Evolutionary conservation across 2,888 invertebrate species (phyloP).

Genomic region (Cordilura impudica): DNA sequence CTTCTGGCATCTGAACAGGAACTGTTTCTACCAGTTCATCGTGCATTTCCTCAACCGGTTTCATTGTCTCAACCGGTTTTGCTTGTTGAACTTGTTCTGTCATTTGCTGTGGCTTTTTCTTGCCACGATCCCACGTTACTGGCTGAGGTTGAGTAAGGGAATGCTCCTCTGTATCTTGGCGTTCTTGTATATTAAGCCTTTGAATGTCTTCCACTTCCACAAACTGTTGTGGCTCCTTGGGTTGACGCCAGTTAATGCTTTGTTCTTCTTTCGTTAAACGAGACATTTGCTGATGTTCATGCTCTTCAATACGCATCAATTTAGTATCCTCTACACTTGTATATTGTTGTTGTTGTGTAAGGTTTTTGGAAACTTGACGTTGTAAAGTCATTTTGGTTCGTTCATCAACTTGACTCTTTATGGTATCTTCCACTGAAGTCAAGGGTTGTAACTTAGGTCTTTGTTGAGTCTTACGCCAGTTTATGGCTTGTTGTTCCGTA

Average conservation of each 20-base stretch:
- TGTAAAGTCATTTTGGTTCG: conserved; percentile 65
- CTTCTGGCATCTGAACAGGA: conserved; percentile 59
- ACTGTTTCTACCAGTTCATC: conserved; percentile 70
- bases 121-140: conserved; percentile 76
- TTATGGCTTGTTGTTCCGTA: conserved; percentile 72
- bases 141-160: conserved; percentile 72
- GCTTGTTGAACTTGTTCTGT: conserved; percentile 48
- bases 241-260: conserved; percentile 74
- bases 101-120: conserved; percentile 69
- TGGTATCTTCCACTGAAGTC: conserved; percentile 70
- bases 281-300: conserved; percentile 67
- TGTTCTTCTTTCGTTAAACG: conserved; percentile 67
- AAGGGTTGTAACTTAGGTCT: conserved; percentile 69
- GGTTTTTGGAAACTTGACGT: conserved; percentile 71
- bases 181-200: conserved; percentile 68
- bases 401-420: conserved; percentile 64
- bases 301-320: conserved; percentile 70
- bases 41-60: conserved; percentile 69
- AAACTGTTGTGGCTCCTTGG: conserved; percentile 70
- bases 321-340: conserved; percentile 70
- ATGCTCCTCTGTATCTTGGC: conserved; percentile 71
- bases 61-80: conserved; percentile 57
- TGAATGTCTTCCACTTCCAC: conserved; percentile 71
- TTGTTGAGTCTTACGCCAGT: conserved; percentile 71
- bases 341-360: conserved; percentile 68